These are phyloP conservation scores for Colaptes auratus DNA, from an alignment of 2,113 vertebrate species.

Conservation along the genomic window DNA sequence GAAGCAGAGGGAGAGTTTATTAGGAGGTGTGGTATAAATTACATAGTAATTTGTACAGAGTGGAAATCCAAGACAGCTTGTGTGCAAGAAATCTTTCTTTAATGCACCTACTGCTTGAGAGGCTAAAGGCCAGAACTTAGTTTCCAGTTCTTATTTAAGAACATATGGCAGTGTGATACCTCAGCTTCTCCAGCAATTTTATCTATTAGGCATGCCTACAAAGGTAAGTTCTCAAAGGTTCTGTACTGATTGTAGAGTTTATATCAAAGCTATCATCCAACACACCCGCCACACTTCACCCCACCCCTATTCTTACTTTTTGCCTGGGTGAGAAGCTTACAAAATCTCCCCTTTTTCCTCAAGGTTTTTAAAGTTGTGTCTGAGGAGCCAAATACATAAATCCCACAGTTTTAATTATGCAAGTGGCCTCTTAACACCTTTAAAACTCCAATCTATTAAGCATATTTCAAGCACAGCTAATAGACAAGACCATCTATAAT, in stretches of 20 bases:
- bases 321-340: constrained; percentile 21
- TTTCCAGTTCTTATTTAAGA: neutral
- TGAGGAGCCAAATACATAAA: neutral
- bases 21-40: constrained; percentile 53
- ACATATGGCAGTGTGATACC: neutral
- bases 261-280: neutral
- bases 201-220: neutral
- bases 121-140: neutral
- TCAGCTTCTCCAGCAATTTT: constrained; percentile 24
- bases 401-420: neutral
- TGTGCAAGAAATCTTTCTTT: neutral
- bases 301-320: neutral
- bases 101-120: neutral
- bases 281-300: neutral
- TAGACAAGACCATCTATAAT: neutral
- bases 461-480: neutral
- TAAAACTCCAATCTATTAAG: neutral
- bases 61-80: constrained; percentile 12
- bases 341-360: neutral
- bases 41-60: constrained; percentile 20
- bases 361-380: neutral
- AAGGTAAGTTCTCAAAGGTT: neutral
- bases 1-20: constrained; percentile 39
- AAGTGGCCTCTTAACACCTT: neutral
- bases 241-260: neutral